Percentiles rank a stretch among this genome's conserved stretches.
Evolutionary conservation across 2,888 invertebrate species (phyloP).

Genomic region (Drosophila nigritarsus): DNA sequence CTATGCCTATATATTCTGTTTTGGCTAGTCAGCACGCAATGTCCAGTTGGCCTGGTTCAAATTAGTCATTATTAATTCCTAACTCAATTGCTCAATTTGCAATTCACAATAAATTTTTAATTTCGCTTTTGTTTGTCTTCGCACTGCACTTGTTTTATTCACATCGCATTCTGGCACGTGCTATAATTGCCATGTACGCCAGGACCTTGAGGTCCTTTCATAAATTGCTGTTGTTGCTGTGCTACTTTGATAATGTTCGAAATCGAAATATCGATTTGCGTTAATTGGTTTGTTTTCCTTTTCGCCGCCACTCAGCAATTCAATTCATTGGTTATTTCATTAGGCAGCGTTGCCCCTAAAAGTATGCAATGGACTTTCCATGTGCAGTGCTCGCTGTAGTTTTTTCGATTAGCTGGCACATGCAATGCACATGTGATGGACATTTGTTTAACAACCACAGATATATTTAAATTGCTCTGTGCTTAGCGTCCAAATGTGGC

Average conservation of each 20-base stretch:
- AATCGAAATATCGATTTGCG: conserved; percentile 68
- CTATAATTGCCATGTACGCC: conserved; percentile 39
- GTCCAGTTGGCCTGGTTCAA: conserved; percentile 31
- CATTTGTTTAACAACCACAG: conserved; percentile 29
- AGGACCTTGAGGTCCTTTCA: conserved; percentile 55
- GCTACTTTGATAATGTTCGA: conserved; percentile 46
- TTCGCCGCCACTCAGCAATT: conserved; percentile 17
- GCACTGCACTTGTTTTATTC: conserved; percentile 42
- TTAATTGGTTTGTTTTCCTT: conserved; percentile 65
- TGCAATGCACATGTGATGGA: conserved; percentile 33
- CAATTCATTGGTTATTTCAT: conserved; percentile 21
- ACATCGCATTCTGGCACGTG: conserved; percentile 52
- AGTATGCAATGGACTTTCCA: conserved; percentile 40
- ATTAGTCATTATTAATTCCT: conserved; percentile 55
- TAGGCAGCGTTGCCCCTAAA: conserved; percentile 25
- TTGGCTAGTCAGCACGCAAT: conserved; percentile 55
- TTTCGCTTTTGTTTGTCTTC: conserved; percentile 4
- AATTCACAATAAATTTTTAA: conserved; percentile 26
- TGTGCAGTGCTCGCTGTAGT: conserved; percentile 25
- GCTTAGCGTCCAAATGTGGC: background rate
- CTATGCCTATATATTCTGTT: background rate
- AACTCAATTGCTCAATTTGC: conserved; percentile 14
- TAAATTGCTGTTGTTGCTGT: conserved; percentile 16
- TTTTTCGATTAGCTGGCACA: conserved; percentile 15
- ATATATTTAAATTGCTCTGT: background rate